These are phyloP conservation scores for Hydropotes inermis DNA, from an alignment of 2,113 vertebrate genomes.

Conservation along the genomic window DNA sequence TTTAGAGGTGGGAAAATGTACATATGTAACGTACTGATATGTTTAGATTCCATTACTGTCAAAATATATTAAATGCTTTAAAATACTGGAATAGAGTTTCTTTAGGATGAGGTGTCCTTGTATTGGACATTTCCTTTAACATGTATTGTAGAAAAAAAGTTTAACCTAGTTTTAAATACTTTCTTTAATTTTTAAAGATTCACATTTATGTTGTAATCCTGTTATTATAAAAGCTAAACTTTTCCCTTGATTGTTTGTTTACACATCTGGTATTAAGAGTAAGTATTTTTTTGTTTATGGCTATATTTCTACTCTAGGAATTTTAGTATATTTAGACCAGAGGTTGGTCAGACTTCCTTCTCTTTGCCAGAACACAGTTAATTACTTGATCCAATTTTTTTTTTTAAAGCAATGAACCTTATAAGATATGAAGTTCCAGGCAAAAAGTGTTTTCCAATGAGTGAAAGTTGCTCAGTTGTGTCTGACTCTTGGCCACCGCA, in stretches of 20 bases:
- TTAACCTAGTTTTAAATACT: background rate
- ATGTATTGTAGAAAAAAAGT: background rate
- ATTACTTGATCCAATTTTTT: background rate
- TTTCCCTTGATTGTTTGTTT: background rate
- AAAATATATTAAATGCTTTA: background rate
- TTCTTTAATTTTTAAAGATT: background rate
- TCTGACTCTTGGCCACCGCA: background rate
- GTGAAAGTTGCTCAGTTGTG: background rate
- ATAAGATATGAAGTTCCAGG: background rate
- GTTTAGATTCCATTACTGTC: background rate
- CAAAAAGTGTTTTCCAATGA: background rate
- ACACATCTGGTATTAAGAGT: background rate
- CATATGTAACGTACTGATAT: background rate
- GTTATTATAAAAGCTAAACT: background rate
- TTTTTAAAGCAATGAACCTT: background rate
- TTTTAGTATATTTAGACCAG: background rate
- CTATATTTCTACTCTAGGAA: background rate
- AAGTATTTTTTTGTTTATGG: background rate
- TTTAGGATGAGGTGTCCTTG: background rate
- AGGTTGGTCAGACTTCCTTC: background rate
- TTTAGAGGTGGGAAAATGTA: background rate
- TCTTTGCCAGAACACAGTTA: background rate
- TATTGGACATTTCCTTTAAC: background rate
- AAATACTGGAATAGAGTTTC: background rate
- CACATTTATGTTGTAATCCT: background rate